Conservation (phyloP, 2,113 vertebrate genomes). For the Pterocles gutturalis region DNA sequence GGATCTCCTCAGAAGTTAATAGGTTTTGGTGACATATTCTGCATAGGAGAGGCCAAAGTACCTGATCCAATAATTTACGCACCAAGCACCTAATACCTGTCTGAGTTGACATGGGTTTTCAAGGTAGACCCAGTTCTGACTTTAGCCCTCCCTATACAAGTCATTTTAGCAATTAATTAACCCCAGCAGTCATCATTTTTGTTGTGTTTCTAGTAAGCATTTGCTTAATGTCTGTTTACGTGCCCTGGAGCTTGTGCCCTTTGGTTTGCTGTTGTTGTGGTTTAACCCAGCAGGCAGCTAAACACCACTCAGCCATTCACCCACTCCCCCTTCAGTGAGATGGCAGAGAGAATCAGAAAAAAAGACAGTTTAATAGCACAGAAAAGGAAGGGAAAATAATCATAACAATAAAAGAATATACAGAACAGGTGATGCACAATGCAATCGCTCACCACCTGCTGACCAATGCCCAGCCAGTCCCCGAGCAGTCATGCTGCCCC, state of each 20-base stretch:
- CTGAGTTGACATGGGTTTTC: neutral
- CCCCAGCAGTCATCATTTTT: neutral
- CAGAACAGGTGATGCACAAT: too few species aligned
- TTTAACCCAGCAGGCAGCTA: too few species aligned
- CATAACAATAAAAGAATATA: too few species aligned
- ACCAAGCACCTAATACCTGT: neutral
- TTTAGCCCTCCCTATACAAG: neutral
- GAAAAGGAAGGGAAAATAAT: too few species aligned
- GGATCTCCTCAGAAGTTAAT: neutral
- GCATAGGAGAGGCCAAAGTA: neutral
- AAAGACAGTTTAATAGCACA: too few species aligned
- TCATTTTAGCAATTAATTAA: slow-evolving; percentile 10
- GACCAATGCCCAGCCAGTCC: too few species aligned
- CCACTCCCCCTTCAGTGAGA: too few species aligned
- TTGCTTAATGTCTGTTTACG: neutral
- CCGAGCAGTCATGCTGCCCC: too few species aligned
- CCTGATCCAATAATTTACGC: neutral
- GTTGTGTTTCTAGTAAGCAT: neutral
- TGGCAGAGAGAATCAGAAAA: too few species aligned
- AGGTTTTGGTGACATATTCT: neutral
- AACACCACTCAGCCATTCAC: too few species aligned
- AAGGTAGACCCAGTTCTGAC: neutral
- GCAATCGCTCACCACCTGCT: too few species aligned
- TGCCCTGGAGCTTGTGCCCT: neutral
- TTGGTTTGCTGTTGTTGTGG: neutral